Evolutionary conservation across 2,113 vertebrate genomes (phyloP), one percentile per base, ranked within the genome.

Genomic region (Meles meles): DNA sequence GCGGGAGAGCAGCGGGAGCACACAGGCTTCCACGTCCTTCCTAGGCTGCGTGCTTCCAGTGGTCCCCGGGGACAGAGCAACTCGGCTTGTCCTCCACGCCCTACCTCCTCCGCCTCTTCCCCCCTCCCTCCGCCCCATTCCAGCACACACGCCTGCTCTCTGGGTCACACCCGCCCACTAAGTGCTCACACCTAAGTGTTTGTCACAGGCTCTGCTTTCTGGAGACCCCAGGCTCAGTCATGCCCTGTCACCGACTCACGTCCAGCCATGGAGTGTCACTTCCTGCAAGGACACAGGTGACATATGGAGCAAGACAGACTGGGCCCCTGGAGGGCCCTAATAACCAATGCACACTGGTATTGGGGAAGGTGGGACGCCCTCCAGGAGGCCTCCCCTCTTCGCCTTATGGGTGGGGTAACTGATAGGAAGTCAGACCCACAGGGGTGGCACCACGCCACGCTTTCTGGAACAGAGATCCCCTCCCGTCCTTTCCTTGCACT

Each of bases 381-480:
- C 20, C 11, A 2, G 29, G n/a, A 85, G 39, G 27, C 61, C 39
- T 49, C 25, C 59, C 72, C 25, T 76, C 34, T 20, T 37, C 3
- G 49, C 49, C 34, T 34, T 14, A 39, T n/a, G 39, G 5, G 17
- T 18, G 47, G 8, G 23, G 21, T 15, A 9, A 21, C 20, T 18
- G 59, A 20, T 20, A 31, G 7, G 10, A 42, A 80, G 23, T 49
- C 27, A 23, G 10, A 71, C 34, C 5, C 5, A 12, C 5, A 27
- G 49, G 57, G 27, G 25, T 8, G 37, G 71, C 23, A 7, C 1
- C 23, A 7, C 1, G 4, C 82, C 74, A 11, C 0, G 15, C 81
- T 71, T 72, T 49, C 34, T 63, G 89, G n/a, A 69, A 18, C 1
- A 79, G 47, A 20, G 67, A 8, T 37, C 31, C 25, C 39, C 34